These are phyloP conservation scores for Agapornis roseicollis DNA, from an alignment of 2,113 vertebrate genomes.

Conservation along the genomic window DNA sequence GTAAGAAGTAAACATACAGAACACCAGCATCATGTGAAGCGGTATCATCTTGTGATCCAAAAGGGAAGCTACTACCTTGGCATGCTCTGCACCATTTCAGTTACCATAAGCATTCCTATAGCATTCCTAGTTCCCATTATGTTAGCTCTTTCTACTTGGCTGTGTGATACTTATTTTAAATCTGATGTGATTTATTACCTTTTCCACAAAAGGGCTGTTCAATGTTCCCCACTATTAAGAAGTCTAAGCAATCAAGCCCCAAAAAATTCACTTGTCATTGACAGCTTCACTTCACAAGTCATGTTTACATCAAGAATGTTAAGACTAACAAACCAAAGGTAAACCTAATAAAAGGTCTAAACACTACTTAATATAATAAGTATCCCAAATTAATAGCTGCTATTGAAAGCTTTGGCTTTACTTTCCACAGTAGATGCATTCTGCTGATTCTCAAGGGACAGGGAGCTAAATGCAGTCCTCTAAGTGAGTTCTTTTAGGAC, in stretches of 20 bases:
- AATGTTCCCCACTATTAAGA: neutral
- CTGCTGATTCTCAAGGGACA: neutral
- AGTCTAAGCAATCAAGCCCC: neutral
- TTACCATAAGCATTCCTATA: neutral
- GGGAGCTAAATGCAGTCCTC: neutral
- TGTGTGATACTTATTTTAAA: neutral
- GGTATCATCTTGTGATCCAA: too few species aligned
- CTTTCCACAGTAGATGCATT: neutral
- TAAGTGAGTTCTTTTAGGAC: neutral
- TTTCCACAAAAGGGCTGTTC: neutral
- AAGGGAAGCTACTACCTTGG: neutral
- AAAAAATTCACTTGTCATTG: neutral
- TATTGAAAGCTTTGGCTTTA: neutral
- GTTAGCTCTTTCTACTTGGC: neutral
- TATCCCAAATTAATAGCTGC: neutral
- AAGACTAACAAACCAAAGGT: neutral
- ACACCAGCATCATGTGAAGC: rapidly evolving
- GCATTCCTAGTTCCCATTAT: neutral
- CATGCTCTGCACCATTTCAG: neutral
- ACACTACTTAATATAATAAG: neutral
- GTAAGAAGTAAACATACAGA: neutral
- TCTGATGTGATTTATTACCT: neutral
- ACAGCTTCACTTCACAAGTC: neutral
- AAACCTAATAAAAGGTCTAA: neutral
- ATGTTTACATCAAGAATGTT: neutral